Conservation (phyloP, 2,888 invertebrate genomes). For the Sphaerophoria rueppellii region DNA sequence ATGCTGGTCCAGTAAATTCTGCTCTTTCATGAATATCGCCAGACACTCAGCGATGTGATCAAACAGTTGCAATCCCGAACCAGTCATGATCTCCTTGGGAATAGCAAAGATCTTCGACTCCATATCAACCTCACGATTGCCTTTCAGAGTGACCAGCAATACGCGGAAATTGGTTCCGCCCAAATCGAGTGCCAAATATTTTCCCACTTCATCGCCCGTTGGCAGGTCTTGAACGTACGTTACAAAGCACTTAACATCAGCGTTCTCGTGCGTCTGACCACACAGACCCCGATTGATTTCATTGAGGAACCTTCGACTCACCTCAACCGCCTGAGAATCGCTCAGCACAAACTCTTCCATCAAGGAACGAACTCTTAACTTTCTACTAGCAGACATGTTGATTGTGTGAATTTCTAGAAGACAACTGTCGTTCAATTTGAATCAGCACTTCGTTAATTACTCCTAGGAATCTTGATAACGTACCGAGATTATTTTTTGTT, state of each 20-base stretch:
- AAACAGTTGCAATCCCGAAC: conserved; percentile 93
- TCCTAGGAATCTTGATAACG: conserved; percentile 61
- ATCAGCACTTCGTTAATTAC: conserved; percentile 34
- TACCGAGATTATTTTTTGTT: neutral
- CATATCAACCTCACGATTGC: conserved; percentile 93
- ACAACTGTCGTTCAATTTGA: conserved; percentile 56
- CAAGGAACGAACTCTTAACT: conserved; percentile 65
- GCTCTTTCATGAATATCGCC: conserved; percentile 93
- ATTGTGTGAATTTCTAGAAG: conserved; percentile 49
- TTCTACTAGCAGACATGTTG: conserved; percentile 81
- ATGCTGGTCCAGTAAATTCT: conserved; percentile 88
- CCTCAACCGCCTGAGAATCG: conserved; percentile 89
- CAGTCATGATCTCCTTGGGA: conserved; percentile 95
- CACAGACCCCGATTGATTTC: conserved; percentile 91
- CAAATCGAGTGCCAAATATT: conserved; percentile 97
- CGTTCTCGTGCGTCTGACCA: conserved; percentile 87
- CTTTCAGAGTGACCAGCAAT: conserved; percentile 90
- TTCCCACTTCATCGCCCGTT: conserved; percentile 95
- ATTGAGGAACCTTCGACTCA: conserved; percentile 88
- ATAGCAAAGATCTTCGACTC: conserved; percentile 97
- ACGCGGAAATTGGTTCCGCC: conserved; percentile 99
- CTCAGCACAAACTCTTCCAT: conserved; percentile 88
- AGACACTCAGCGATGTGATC: conserved; percentile 97
- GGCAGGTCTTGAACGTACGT: conserved; percentile 98
- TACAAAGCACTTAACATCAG: conserved; percentile 95